These are phyloP conservation scores for Gila robusta DNA, from an alignment of 2,797 vertebrate genomes.

Conservation along the genomic window DNA sequence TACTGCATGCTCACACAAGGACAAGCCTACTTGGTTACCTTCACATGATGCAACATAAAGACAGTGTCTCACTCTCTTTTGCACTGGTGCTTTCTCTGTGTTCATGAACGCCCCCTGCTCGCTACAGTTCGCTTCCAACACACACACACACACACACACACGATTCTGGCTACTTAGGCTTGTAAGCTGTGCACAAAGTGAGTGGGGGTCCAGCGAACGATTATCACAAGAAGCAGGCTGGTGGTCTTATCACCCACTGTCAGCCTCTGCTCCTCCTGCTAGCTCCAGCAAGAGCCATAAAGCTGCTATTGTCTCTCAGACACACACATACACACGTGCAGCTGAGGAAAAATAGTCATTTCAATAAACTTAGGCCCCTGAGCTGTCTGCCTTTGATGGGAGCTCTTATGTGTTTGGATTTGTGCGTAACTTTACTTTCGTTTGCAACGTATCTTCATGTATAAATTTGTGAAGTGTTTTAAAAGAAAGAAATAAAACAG, in stretches of 20 bases:
- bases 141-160: constrained; percentile 39
- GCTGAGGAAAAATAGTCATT: constrained; percentile 98
- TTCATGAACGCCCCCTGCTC: constrained; percentile 61
- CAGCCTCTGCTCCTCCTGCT: constrained; percentile 97
- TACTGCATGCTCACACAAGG: constrained; percentile 4
- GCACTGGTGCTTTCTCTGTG: constrained; percentile 61
- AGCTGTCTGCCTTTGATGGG: constrained; percentile 93
- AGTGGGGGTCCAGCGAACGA: constrained; percentile 91
- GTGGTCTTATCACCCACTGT: constrained; percentile 99
- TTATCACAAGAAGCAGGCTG: constrained; percentile 98
- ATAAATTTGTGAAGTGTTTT: constrained; percentile 38
- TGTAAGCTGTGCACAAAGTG: constrained; percentile 58
- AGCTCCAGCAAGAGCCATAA: constrained; percentile 89
- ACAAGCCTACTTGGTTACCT: constrained; percentile 16
- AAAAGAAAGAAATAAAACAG: constrained; percentile 15
- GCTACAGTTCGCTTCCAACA: constrained; percentile 33
- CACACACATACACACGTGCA: constrained; percentile 77
- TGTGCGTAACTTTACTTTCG: constrained; percentile 50
- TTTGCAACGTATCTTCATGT: constrained; percentile 51
- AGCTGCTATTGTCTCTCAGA: constrained; percentile 90
- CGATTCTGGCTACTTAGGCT: constrained; percentile 61
- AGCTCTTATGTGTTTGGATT: constrained; percentile 51
- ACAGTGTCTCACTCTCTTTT: constrained; percentile 5
- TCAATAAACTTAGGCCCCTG: constrained; percentile 97
- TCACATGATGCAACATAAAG: constrained; percentile 47